phyloP scores from a whole-genome alignment of 2,888 invertebrate species.

The Pandemis corylana region DNA sequence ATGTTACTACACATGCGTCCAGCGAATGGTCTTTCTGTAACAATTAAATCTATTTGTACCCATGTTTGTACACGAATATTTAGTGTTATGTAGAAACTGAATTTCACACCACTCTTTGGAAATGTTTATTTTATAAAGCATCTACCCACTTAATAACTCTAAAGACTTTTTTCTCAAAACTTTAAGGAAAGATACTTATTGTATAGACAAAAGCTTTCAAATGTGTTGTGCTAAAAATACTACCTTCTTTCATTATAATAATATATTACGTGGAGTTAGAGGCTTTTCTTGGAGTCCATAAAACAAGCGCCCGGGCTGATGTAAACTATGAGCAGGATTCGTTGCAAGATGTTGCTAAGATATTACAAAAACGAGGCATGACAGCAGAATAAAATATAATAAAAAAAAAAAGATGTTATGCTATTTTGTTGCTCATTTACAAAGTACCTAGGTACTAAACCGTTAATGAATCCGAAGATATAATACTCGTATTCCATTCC shows the following conservation, averaged over 20 bases:
- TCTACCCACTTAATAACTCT: background rate
- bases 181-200: constrained; percentile 20
- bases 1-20: constrained; percentile 27
- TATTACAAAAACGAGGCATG: background rate
- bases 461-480: constrained; percentile 8
- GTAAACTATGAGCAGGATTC: constrained; percentile 3
- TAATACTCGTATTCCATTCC: constrained; percentile 33
- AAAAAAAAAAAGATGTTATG: no score
- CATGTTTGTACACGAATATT: background rate
- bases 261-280: constrained; percentile 6
- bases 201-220: constrained; percentile 13
- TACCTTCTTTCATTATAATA: background rate
- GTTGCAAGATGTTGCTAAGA: background rate
- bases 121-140: background rate
- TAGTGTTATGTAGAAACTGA: background rate
- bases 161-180: constrained; percentile 15
- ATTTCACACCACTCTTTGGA: constrained; percentile 6
- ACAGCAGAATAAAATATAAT: background rate
- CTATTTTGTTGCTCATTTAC: background rate
- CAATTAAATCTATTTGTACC: background rate
- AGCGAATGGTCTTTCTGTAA: constrained; percentile 8
- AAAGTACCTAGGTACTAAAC: background rate
- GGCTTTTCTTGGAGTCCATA: constrained; percentile 4
- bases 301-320: background rate
- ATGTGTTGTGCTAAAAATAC: constrained; percentile 12